A percentile compares a stretch with the other conserved stretches of the same genome.
phyloP scores from a whole-genome alignment of 2,888 invertebrate species.

The Adela reaumurella region DNA sequence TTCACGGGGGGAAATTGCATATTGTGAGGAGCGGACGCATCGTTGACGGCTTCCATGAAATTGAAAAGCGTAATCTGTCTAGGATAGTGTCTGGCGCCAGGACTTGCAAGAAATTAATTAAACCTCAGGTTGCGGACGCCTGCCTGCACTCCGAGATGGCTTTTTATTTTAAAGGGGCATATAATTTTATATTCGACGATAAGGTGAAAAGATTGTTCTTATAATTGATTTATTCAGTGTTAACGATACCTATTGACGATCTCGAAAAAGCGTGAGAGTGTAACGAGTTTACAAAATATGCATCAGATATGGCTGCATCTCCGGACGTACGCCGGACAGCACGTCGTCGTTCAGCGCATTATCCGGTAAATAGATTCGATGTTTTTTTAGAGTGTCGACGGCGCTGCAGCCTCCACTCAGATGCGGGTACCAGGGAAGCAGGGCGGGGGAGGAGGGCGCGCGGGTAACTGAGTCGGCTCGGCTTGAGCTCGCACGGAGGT shows the following conservation, averaged over 20 bases:
- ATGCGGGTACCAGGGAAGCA: background rate
- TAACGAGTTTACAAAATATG: too few species aligned
- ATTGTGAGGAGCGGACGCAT: background rate
- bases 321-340: too few species aligned
- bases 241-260: too few species aligned
- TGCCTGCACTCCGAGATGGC: too few species aligned
- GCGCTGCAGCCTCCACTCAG: too few species aligned
- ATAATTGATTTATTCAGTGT: too few species aligned
- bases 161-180: too few species aligned
- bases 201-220: too few species aligned
- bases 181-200: too few species aligned
- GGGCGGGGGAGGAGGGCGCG: background rate
- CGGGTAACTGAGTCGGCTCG: too few species aligned
- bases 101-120: background rate
- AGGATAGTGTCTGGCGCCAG: background rate
- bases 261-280: too few species aligned
- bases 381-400: background rate
- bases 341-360: background rate
- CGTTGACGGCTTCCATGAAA: background rate
- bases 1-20: background rate
- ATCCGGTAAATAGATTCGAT: background rate
- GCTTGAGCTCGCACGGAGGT: constrained; percentile 12
- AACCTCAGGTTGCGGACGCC: background rate
- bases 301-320: too few species aligned
- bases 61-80: background rate